Conservation (phyloP, 2,797 vertebrate species). For the Lerista edwardsae region DNA sequence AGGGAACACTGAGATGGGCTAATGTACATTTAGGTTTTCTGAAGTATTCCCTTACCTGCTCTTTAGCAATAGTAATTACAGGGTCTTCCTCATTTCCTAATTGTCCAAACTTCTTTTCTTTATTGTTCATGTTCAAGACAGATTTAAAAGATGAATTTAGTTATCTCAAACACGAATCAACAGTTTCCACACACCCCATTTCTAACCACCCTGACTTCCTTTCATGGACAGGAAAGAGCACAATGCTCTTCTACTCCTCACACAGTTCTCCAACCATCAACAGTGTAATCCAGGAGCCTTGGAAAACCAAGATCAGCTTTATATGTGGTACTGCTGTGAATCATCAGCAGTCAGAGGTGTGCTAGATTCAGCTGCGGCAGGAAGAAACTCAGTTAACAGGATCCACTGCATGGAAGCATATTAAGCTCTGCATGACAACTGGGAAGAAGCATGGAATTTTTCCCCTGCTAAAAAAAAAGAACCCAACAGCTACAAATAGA, state of each 20-base stretch:
- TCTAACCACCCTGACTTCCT: constrained; percentile 53
- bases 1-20: constrained; percentile 4
- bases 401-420: neutral
- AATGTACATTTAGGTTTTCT: constrained; percentile 56
- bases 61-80: constrained; percentile 78
- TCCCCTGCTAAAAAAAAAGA: neutral
- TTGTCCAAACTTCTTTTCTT: constrained; percentile 83
- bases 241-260: constrained; percentile 33
- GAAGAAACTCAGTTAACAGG: neutral
- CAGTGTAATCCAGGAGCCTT: constrained; percentile 26
- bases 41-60: constrained; percentile 68
- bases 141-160: constrained; percentile 82
- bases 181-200: constrained; percentile 50
- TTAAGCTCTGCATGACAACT: neutral
- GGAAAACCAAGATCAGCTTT: neutral
- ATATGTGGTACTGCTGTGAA: neutral
- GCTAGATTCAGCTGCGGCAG: neutral
- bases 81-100: constrained; percentile 82
- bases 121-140: constrained; percentile 84
- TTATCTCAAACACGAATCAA: constrained; percentile 76
- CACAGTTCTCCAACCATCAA: neutral
- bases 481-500: neutral
- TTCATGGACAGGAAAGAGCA: constrained; percentile 16
- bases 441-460: neutral
- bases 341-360: neutral